Base-by-base conservation (phyloP, 1,140 invertebrate genomes). In the Drosophila yakuba region DNA sequence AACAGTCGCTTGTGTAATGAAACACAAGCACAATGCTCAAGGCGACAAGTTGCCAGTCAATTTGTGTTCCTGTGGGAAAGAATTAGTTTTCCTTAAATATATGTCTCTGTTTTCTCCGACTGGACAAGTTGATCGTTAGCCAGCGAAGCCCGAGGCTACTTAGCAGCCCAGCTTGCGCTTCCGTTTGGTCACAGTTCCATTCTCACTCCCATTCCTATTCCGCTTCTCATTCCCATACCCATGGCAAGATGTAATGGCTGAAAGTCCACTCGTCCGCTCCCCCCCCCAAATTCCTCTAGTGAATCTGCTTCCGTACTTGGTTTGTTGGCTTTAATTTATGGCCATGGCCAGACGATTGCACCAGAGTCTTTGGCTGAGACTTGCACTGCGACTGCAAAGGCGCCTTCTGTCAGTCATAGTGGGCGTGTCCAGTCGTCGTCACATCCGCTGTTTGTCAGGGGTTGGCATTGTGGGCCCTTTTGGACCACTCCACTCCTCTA, bases 321-420 rank as follows among this genome's bases (percentile, higher is more conserved):
- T 79, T 86, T 86, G 83, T 79, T 86, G 83, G 56, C 79, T 78
- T 88, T 88, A 86, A 86, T 86, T 88, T 86, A 86, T 86, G 75
- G 80, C 79, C 76, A 73, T 84, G 81, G 51, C 66, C 64, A 69
- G 74, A 67, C 83, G 75, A 61, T 77, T 43, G 60, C 50, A 47
- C 61, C 28, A 32, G 61, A 55, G 47, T 62, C 28, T 58, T 38
- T 43, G 47, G 56, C 51, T 52, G 62, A 20, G 64, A 68, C 57
- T 41, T 36, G 60, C 43, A 45, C 47, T 48, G 47, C n/a, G 45
- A 15, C 35, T 36, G 23, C 45, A 51, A 35, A 52, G 72, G 71
- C 75, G 80, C 66, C 79, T 78, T 78, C 62, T 55, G 61, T 78
- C 80, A 76, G 64, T 67, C 57, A 72, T 14, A 20, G n/a, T 43